Conservation (phyloP, 2,113 vertebrate genomes). For the Coturnix japonica region DNA sequence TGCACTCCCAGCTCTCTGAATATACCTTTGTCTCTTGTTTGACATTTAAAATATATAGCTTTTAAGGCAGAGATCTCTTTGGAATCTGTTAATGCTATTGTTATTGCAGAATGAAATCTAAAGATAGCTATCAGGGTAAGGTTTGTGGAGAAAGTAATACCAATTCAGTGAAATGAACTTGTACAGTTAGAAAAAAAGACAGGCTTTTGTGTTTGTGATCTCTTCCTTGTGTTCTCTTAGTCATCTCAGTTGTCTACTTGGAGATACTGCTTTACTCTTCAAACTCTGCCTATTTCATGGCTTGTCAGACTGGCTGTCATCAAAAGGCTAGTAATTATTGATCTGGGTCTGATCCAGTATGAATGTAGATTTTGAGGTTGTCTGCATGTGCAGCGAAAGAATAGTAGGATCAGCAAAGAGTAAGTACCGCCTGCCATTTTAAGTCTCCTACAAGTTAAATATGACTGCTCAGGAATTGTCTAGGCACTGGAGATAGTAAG, state of each 20-base stretch:
- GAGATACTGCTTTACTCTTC: neutral
- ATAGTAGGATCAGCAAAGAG: neutral
- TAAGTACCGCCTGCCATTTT: neutral
- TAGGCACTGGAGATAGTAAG: neutral
- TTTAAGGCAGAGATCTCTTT: neutral
- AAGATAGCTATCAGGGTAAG: neutral
- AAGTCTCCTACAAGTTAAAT: conserved; percentile 5
- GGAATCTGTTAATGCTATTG: neutral
- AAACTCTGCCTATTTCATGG: neutral
- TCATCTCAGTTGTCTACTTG: neutral
- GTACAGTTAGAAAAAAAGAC: neutral
- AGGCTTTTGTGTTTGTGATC: neutral
- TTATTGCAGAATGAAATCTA: neutral
- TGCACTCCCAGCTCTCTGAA: neutral
- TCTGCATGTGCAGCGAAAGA: neutral
- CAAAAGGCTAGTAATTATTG: neutral
- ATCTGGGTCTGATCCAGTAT: neutral
- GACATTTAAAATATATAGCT: neutral
- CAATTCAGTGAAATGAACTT: conserved; percentile 19
- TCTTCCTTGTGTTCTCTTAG: neutral
- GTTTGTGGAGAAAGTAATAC: conserved; percentile 2
- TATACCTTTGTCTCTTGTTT: neutral
- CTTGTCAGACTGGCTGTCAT: neutral
- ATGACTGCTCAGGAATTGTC: conserved; percentile 7
- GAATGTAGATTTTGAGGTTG: neutral